Evolutionary conservation across 2,888 invertebrate species (phyloP).

Genomic region (Spicauda simplicius): DNA sequence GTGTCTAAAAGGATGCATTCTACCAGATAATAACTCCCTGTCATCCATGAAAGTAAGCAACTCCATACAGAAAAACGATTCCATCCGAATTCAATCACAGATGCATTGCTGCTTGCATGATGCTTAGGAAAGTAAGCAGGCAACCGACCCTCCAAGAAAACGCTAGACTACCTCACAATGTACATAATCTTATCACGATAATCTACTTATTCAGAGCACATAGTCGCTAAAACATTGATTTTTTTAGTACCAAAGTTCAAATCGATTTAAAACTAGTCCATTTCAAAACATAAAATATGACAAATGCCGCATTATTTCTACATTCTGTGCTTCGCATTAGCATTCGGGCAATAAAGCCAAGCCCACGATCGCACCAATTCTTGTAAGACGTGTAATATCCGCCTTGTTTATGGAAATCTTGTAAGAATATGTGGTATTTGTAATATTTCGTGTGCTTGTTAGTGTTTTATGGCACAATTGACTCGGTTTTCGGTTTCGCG

Average conservation of each 20-base stretch:
- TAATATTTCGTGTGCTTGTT: constrained; percentile 23
- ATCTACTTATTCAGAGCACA: not conserved
- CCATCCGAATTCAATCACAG: no score
- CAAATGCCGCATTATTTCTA: constrained; percentile 34
- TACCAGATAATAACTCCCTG: no score
- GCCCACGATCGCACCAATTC: constrained; percentile 36
- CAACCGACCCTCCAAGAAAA: no score
- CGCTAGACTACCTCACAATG: no score
- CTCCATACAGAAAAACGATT: no score
- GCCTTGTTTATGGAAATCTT: constrained; percentile 30
- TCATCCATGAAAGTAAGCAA: no score
- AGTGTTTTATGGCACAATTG: constrained; percentile 28
- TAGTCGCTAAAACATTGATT: not conserved
- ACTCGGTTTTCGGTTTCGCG: constrained; percentile 20
- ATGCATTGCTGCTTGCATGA: no score
- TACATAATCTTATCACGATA: not conserved
- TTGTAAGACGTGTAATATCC: constrained; percentile 26
- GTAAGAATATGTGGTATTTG: constrained; percentile 18
- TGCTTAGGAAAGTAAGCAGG: no score
- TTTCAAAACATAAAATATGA: constrained; percentile 37
- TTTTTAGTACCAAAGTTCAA: constrained; percentile 4
- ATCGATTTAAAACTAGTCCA: constrained; percentile 24
- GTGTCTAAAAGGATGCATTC: no score
- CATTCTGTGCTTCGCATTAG: constrained; percentile 22
- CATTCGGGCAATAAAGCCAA: constrained; percentile 36